Conservation (phyloP, 2,113 vertebrate species). For the Oreotragus oreotragus region DNA sequence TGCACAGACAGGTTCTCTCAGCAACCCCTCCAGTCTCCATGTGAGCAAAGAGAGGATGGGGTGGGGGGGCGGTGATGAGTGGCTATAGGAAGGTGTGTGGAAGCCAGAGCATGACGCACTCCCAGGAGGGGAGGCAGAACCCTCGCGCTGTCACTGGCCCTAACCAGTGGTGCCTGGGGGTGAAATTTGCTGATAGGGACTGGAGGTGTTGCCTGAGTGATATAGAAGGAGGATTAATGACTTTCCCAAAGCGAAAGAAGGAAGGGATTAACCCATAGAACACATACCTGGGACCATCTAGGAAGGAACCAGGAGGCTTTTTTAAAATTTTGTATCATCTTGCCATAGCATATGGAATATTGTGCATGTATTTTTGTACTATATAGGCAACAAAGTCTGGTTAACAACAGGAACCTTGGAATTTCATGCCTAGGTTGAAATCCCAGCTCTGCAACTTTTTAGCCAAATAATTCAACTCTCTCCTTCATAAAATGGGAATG, state of each 20-base stretch:
- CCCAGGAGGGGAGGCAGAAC: neutral
- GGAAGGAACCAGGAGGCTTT: neutral
- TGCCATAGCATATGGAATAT: neutral
- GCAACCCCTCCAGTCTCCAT: no score
- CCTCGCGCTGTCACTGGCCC: neutral
- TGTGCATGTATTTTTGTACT: neutral
- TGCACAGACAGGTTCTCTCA: neutral
- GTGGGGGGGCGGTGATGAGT: no score
- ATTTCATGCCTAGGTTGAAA: neutral
- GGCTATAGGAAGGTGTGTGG: neutral
- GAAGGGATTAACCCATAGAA: neutral
- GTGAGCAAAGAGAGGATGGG: neutral
- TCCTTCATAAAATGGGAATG: neutral
- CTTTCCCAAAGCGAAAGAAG: neutral
- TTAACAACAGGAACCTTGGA: neutral
- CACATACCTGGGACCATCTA: neutral
- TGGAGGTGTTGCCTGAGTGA: neutral
- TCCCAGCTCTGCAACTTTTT: neutral
- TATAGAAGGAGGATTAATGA: neutral
- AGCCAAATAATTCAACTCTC: neutral
- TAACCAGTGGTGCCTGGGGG: neutral
- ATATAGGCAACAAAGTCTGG: neutral
- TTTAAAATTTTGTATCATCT: neutral
- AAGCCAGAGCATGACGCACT: neutral
- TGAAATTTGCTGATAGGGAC: no score